Conservation (phyloP, 2,797 vertebrate genomes). For the Lemur catta region DNA sequence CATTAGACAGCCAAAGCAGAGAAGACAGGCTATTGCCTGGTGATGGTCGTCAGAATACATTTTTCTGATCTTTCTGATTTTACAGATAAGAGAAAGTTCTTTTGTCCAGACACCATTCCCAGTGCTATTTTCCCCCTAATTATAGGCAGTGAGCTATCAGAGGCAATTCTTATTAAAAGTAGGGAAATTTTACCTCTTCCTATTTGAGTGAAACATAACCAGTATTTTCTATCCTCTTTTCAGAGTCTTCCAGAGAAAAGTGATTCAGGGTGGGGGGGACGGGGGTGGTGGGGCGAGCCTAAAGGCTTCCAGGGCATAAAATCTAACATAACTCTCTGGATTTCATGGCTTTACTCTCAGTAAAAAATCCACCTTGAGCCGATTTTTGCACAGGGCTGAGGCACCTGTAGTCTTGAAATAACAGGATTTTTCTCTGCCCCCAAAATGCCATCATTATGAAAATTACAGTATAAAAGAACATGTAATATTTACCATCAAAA, state of each 20-base stretch:
- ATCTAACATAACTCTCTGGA: not conserved
- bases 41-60: not conserved
- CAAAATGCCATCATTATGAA: not conserved
- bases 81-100: not conserved
- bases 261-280: not conserved
- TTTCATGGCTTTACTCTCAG: not conserved
- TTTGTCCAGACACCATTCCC: not conserved
- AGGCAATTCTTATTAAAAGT: constrained; percentile 11
- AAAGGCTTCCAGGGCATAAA: not conserved
- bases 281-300: too few species aligned
- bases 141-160: not conserved
- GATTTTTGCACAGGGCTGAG: not conserved
- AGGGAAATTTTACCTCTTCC: not conserved
- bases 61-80: constrained; percentile 27
- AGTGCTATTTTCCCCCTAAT: not conserved
- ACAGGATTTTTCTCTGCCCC: constrained; percentile 15
- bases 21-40: not conserved
- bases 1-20: not conserved
- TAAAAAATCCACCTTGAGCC: not conserved
- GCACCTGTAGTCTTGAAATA: not conserved
- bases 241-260: not conserved
- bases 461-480: not conserved
- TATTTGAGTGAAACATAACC: not conserved
- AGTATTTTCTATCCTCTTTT: not conserved
- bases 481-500: constrained; percentile 13